These are phyloP conservation scores for Vidua macroura DNA, from an alignment of 2,113 vertebrate genomes.

Conservation along the genomic window DNA sequence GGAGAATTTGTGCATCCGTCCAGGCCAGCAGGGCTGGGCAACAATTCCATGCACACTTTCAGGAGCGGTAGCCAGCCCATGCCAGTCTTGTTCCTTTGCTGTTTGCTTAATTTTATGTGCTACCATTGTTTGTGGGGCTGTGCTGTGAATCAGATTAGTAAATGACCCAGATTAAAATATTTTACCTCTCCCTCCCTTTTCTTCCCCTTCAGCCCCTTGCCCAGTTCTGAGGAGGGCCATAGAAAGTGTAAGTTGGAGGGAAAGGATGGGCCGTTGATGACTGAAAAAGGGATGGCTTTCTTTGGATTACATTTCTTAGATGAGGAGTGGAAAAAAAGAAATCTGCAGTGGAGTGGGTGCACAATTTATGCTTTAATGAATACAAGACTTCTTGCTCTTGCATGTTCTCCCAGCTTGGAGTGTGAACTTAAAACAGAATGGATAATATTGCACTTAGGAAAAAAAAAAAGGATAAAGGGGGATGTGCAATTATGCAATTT, in stretches of 20 bases:
- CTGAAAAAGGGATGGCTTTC: neutral
- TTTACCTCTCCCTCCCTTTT: neutral
- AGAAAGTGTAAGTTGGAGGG: neutral
- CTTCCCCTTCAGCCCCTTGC: neutral
- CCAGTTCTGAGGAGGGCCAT: neutral
- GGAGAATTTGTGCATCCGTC: neutral
- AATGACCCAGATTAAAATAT: neutral
- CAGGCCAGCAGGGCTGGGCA: neutral
- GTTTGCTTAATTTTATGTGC: neutral
- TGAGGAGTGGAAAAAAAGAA: neutral
- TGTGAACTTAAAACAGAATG: conserved; percentile 17
- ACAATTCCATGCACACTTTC: neutral
- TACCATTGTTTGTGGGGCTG: neutral
- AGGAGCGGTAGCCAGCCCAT: neutral
- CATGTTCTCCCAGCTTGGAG: neutral
- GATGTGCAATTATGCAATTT: conserved; percentile 24
- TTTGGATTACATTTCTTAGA: neutral
- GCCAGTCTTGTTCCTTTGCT: neutral
- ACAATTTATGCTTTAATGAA: neutral
- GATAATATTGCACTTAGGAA: conserved; percentile 27
- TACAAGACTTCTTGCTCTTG: neutral
- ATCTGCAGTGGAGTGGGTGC: neutral
- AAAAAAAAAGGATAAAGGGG: neutral
- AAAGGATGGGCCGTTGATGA: neutral
- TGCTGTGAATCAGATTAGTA: neutral